Conservation (phyloP, 1,140 invertebrate species). For the Drosophila subobscura region DNA sequence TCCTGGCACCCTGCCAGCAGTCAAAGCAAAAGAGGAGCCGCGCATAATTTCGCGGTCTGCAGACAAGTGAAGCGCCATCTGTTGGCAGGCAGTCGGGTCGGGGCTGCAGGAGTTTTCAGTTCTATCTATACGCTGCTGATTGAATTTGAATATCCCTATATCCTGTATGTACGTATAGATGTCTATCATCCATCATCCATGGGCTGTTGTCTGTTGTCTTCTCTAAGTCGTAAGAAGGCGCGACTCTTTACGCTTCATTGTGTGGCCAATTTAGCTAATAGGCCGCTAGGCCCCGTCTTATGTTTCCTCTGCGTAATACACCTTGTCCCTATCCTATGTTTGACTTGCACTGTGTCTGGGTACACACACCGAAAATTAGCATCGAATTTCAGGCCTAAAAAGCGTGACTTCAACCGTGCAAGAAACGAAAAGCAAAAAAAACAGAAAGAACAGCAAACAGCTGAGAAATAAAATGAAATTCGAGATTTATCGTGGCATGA, state of each 20-base stretch:
- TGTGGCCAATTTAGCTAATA: slow-evolving; percentile 73
- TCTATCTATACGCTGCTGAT: slow-evolving; percentile 36
- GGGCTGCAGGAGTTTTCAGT: neutral
- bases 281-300: slow-evolving; percentile 7
- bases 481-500: slow-evolving; percentile 61
- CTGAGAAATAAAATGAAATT: slow-evolving; percentile 56
- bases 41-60: slow-evolving; percentile 23
- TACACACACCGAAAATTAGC: slow-evolving; percentile 58
- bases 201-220: slow-evolving; percentile 12
- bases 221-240: slow-evolving; percentile 24
- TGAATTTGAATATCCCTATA: slow-evolving; percentile 41
- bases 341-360: slow-evolving; percentile 53
- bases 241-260: slow-evolving; percentile 66
- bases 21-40: neutral
- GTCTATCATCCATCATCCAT: slow-evolving; percentile 39
- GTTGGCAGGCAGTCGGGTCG: neutral
- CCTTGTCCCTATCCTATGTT: slow-evolving; percentile 37
- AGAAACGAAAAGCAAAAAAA: neutral
- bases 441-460: slow-evolving; percentile 14
- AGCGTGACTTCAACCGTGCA: neutral
- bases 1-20: too few relatives aligned
- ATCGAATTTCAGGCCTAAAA: slow-evolving; percentile 59
- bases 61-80: too few relatives aligned
- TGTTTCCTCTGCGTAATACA: slow-evolving; percentile 6
- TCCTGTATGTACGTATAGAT: slow-evolving; percentile 16